Evolutionary conservation across 2,888 invertebrate genomes (phyloP), one percentile per base, ranked within the genome.

Genomic region (Pherbina coryleti): DNA sequence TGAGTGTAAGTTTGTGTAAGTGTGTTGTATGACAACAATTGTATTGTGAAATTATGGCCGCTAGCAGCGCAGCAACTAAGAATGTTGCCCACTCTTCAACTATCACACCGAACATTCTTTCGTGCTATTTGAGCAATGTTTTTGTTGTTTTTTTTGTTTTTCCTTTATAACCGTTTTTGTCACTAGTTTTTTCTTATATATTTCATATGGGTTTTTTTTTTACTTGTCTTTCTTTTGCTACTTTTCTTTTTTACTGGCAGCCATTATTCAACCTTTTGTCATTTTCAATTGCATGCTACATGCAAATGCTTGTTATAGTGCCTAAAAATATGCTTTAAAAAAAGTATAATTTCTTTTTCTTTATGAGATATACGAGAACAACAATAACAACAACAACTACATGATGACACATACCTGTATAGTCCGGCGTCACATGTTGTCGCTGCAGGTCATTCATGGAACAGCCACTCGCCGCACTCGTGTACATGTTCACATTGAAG

Each of bases 391-490:
- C 60, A 28, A 28, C 49, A 22, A 5, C 5, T n/a, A 22, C 55
- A n/a, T 55, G 8, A 55, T 60, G 14, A 60, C 69, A 86, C 87
- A 86, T 90, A 92, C 92, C 92, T 88, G 92, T 91, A 84, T 92
- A 92, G 86, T 92, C 92, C 78, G 92, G 92, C 83, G 91, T 91
- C 84, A 90, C 90, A 85, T 91, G 90, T 84, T 90, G 90, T 75
- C 90, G 86, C 82, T 90, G 91, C 83, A 90, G 86, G 85, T 90
- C 89, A 84, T 90, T 90, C 85, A 90, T 86, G 72, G 90, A 89
- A 81, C 90, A 90, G 77, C 88, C 90, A 83, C 90, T 90, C 70
- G 90, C 90, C 78, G 90, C 90, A 85, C 89, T 90, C 72, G 90
- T 90, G 81, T 89, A 90, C 89, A 90, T 89, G 83, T 90, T 90